These are phyloP conservation scores for Peromyscus attwateri DNA, from an alignment of 2,797 vertebrate species.

Conservation along the genomic window DNA sequence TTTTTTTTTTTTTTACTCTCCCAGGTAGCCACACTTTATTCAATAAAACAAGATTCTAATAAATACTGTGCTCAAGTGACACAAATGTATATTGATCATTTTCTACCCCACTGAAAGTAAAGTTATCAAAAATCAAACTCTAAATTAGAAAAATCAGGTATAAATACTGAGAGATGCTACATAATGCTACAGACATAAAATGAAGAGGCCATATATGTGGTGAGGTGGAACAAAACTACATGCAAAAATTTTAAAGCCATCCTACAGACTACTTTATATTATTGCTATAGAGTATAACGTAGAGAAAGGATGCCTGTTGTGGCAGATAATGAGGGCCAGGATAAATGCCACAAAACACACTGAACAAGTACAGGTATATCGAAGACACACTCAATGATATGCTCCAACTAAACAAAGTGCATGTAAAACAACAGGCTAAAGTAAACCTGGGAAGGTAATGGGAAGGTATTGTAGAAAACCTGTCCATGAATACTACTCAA, in stretches of 20 bases:
- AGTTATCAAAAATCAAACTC: background rate
- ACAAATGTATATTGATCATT: background rate
- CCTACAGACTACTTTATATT: background rate
- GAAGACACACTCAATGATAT: background rate
- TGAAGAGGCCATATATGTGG: background rate
- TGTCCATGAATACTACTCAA: background rate
- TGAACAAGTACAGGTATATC: background rate
- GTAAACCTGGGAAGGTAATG: background rate
- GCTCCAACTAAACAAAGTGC: background rate
- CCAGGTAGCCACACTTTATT: background rate
- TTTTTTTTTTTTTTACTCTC: conserved; percentile 21
- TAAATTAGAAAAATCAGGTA: background rate
- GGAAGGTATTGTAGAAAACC: background rate
- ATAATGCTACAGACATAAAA: background rate
- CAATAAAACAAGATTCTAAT: background rate
- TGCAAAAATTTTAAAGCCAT: background rate
- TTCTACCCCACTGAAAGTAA: background rate
- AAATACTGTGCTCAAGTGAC: background rate
- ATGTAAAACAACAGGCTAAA: background rate
- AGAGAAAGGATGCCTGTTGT: background rate
- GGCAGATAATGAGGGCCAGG: background rate
- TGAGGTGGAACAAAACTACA: background rate
- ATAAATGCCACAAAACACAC: background rate
- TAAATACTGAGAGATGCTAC: background rate
- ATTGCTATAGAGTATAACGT: background rate